Evolutionary conservation across 1,140 invertebrate species (phyloP).

Genomic region (Zaprionus gabonicus): DNA sequence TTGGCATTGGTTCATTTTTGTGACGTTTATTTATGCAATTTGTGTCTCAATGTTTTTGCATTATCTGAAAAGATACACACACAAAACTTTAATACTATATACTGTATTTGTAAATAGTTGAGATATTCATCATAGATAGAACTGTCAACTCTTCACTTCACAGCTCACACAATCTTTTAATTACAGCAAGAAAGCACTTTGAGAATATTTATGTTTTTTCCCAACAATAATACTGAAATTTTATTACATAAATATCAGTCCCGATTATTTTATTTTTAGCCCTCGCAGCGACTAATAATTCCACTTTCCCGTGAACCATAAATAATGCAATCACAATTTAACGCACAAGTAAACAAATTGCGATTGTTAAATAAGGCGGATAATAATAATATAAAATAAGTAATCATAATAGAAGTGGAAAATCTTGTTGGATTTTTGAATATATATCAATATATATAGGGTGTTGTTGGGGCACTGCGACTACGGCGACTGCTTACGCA

Average conservation of each 20-base stretch:
- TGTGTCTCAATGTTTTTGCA: conserved; percentile 53
- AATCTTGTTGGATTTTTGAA: conserved; percentile 19
- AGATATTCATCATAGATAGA: neutral
- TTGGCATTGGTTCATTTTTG: conserved; percentile 74
- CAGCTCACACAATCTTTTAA: conserved; percentile 39
- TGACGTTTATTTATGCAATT: conserved; percentile 39
- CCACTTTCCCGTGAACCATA: conserved; percentile 40
- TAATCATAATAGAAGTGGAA: conserved; percentile 27
- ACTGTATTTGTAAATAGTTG: neutral
- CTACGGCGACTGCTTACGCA: conserved; percentile 68
- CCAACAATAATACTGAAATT: conserved; percentile 47
- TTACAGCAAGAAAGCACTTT: conserved; percentile 7
- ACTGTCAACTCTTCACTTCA: conserved; percentile 38
- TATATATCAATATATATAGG: conserved; percentile 12
- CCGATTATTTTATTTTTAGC: conserved; percentile 84
- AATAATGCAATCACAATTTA: conserved; percentile 48
- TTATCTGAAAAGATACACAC: conserved; percentile 68
- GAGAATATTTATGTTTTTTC: conserved; percentile 35
- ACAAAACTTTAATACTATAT: conserved; percentile 5
- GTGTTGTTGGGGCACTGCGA: conserved; percentile 19
- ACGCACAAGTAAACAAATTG: conserved; percentile 41
- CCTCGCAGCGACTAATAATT: conserved; percentile 76
- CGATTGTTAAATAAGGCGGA: conserved; percentile 9
- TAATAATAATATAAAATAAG: conserved; percentile 16
- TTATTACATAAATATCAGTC: conserved; percentile 84